These are phyloP conservation scores for Centropus unirufus DNA, from an alignment of 2,113 vertebrate genomes.

Conservation along the genomic window DNA sequence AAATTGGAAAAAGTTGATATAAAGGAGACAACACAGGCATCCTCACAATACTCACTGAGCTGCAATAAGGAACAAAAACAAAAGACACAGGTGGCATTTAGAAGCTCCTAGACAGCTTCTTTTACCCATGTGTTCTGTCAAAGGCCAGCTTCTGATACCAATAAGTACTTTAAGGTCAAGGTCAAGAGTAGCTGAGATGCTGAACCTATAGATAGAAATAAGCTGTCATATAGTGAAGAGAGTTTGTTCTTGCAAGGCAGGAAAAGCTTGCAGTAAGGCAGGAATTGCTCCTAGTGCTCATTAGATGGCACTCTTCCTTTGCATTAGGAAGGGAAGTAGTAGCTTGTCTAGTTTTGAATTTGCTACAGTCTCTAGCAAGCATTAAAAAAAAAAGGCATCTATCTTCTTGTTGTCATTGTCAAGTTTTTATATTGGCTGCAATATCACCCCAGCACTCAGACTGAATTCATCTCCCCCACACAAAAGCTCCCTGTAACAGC, in stretches of 20 bases:
- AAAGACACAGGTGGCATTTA: background rate
- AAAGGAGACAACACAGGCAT: background rate
- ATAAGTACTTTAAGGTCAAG: background rate
- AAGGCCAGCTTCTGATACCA: background rate
- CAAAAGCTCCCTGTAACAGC: background rate
- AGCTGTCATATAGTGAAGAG: background rate
- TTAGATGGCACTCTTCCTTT: constrained; percentile 57
- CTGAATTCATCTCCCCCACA: background rate
- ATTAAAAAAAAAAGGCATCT: background rate
- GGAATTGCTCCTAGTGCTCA: constrained; percentile 23
- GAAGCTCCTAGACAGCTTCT: background rate
- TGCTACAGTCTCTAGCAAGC: background rate
- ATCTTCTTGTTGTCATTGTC: background rate
- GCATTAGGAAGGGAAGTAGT: background rate
- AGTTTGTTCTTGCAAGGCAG: background rate
- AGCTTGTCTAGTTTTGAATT: background rate
- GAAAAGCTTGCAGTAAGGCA: background rate
- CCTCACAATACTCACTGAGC: background rate
- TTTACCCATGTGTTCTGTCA: background rate
- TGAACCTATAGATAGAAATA: background rate
- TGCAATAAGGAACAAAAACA: background rate
- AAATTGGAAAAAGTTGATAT: background rate
- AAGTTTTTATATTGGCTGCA: background rate
- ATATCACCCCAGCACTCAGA: background rate
- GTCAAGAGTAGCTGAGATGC: background rate